Evolutionary conservation across 2,888 invertebrate species (phyloP), one percentile per base, ranked within the genome.

Genomic region (Athalia cordata): DNA sequence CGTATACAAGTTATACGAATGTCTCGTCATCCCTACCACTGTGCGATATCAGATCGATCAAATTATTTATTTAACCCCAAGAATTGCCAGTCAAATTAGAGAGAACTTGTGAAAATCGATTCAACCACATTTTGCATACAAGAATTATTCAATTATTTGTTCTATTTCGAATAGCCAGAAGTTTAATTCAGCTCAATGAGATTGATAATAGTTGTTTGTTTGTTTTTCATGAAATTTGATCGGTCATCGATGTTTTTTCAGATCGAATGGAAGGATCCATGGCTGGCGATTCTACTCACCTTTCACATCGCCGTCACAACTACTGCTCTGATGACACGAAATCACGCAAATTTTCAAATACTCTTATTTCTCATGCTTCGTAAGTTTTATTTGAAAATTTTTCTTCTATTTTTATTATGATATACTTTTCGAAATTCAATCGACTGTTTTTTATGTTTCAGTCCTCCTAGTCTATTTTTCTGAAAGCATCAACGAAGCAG

Each of bases 251-350:
- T 6, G 5, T 11, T 85, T 92, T 92, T 93, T 86, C 92, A 96
- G 97, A 96, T 97, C 89, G 97, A 97, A 88, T 97, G 97, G 97
- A 92, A 93, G 84, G 97, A 97, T 90, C 96, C 97, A 5, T 97
- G 96, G 96, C 92, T 97, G 11, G 95, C 96, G 81, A 94, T 93
- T 13, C 90, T 97, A 11, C 91, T 96, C 82, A 91, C 94, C 64
- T 94, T 96, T 88, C 97, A 97, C 89, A 90, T 96, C 62, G 91
- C 95, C 68, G 93, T 96, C 49, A 96, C 96, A 79, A 92, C 95
- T 86, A 95, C 95, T 84, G 95, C 96, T 62, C 91, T 97, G 77
- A 93, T 96, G 85, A 96, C 97, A 62, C 93, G 96, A 85, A 96
- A 96, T 90, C 95, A 96, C 91, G 95, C 96, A 81, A 96, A 96